phyloP scores from a whole-genome alignment of 2,797 vertebrate genomes.

The Cyclura pinguis region DNA sequence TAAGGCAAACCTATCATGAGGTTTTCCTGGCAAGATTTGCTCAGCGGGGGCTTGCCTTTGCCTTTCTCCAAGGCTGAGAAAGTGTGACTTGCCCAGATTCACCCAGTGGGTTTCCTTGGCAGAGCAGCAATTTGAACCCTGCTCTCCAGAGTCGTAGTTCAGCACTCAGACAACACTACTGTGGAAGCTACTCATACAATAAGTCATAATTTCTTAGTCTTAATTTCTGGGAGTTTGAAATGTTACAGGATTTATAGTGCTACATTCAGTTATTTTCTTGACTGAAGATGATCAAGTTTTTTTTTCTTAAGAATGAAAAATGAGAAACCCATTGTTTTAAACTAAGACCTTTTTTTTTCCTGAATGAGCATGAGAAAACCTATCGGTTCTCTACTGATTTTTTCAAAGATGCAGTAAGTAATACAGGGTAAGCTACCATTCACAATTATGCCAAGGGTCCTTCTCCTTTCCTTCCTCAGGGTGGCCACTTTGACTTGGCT shows the following conservation, averaged over 20 bases:
- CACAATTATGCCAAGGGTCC: rapidly evolving
- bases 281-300: slow-evolving; percentile 7
- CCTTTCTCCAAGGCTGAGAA: no score
- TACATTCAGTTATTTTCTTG: slow-evolving; percentile 19
- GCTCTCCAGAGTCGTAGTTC: no score
- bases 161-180: no score
- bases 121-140: no score
- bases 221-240: slow-evolving; percentile 5
- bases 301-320: no score
- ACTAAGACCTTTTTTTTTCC: background rate
- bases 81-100: no score
- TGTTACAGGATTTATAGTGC: background rate
- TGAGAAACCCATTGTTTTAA: slow-evolving; percentile 18
- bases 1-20: no score
- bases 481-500: slow-evolving; percentile 97
- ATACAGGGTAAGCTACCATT: background rate
- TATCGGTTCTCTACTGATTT: background rate
- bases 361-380: background rate
- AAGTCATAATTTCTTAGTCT: background rate
- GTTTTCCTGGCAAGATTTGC: no score
- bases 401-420: background rate
- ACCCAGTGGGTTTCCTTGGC: no score
- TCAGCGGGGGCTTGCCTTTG: no score
- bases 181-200: no score
- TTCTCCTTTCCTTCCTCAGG: slow-evolving; percentile 77